Evolutionary conservation across 2,797 vertebrate species (phyloP).

Genomic region (Fringilla coelebs): DNA sequence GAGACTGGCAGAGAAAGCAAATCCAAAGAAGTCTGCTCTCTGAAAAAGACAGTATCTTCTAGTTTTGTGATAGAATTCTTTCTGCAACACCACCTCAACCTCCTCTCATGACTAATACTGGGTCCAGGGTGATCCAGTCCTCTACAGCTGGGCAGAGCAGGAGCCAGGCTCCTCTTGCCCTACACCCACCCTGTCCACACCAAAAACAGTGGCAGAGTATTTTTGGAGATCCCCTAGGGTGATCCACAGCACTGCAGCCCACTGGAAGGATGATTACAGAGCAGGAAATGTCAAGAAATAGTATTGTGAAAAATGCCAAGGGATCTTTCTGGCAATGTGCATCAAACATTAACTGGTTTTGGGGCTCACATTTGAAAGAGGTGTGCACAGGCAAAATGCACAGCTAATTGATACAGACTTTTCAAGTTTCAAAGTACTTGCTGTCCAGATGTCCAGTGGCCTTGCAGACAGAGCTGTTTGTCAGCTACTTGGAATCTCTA

Average conservation of each 20-base stretch:
- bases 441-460: neutral
- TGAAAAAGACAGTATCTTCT: neutral
- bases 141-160: rapidly evolving
- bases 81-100: neutral
- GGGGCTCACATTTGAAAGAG: neutral
- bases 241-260: neutral
- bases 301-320: neutral
- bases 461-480: neutral
- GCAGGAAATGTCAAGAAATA: neutral
- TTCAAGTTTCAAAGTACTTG: neutral
- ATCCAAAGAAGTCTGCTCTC: neutral
- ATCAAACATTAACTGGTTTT: neutral
- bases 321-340: neutral
- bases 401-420: neutral
- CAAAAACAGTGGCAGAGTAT: rapidly evolving
- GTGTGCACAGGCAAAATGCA: neutral
- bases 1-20: rapidly evolving
- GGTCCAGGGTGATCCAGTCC: neutral
- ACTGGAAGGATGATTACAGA: neutral
- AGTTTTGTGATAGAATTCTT: neutral
- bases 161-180: neutral
- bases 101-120: neutral
- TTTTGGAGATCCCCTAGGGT: neutral
- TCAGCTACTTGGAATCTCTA: neutral
- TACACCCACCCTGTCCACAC: neutral